Percentiles rank a stretch among this genome's conserved stretches.
Conservation (phyloP, 2,888 invertebrate genomes). For the Merodon equestris region DNA sequence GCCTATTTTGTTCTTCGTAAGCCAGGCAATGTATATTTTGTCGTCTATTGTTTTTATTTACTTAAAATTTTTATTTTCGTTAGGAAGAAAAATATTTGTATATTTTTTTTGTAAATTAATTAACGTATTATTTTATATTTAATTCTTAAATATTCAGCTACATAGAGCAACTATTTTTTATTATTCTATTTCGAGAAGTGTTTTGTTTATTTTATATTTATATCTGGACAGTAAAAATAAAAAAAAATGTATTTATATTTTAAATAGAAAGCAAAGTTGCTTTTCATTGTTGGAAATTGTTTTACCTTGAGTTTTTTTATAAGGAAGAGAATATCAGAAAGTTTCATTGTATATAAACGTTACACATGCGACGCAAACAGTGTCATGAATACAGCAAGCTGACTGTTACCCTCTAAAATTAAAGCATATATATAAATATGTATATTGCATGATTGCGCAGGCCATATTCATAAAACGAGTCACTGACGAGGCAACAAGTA, state of each 20-base stretch:
- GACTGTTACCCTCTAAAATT: too few relatives aligned
- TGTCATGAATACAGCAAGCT: too few relatives aligned
- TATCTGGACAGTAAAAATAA: conserved; percentile 50
- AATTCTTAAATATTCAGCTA: conserved; percentile 44
- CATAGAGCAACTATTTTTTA: conserved; percentile 38
- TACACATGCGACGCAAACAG: too few relatives aligned
- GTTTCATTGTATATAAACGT: too few relatives aligned
- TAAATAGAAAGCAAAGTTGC: conserved; percentile 29
- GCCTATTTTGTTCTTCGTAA: conserved; percentile 21
- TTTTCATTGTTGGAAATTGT: background rate
- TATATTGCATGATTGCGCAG: too few relatives aligned
- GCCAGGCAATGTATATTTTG: conserved; percentile 40
- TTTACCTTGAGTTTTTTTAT: background rate
- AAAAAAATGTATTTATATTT: conserved; percentile 49
- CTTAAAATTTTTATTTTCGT: conserved; percentile 15
- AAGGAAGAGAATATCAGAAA: too few relatives aligned
- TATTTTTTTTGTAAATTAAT: too few relatives aligned
- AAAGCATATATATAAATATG: too few relatives aligned
- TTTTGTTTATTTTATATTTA: conserved; percentile 60
- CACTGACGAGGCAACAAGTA: too few relatives aligned
- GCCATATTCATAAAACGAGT: too few relatives aligned
- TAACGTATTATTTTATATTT: conserved; percentile 9
- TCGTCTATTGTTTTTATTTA: conserved; percentile 50
- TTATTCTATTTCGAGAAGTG: conserved; percentile 38
- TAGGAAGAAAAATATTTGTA: conserved; percentile 17